These are phyloP conservation scores for Spicauda simplicius DNA, from an alignment of 2,888 invertebrate species.

Conservation along the genomic window DNA sequence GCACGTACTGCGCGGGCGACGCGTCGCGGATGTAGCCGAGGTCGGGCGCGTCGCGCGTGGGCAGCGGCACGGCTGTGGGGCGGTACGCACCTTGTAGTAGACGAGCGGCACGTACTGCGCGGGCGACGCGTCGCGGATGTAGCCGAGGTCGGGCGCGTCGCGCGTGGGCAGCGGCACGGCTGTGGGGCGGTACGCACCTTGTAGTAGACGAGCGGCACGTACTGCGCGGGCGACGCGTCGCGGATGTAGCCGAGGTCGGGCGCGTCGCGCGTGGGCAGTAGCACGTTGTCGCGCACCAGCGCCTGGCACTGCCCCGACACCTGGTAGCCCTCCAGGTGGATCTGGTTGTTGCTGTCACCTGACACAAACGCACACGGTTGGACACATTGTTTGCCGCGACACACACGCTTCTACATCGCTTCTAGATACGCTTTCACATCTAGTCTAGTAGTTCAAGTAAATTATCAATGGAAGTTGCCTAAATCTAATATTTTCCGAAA, in stretches of 20 bases:
- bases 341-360: conserved; percentile 95
- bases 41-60: conserved; percentile 98
- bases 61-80: too few relatives aligned
- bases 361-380: too few relatives aligned
- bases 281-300: conserved; percentile 95
- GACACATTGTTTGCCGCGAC: too few relatives aligned
- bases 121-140: conserved; percentile 95
- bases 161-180: conserved; percentile 90
- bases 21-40: conserved; percentile 98
- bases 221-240: conserved; percentile 96
- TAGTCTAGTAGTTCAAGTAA: too few relatives aligned
- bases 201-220: conserved; percentile 99
- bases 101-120: conserved; percentile 99
- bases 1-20: conserved; percentile 97
- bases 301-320: conserved; percentile 99
- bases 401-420: too few relatives aligned
- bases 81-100: conserved; percentile 94
- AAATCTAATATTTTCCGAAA: too few relatives aligned
- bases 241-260: conserved; percentile 98
- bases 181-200: conserved; percentile 87
- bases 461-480: too few relatives aligned
- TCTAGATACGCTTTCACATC: too few relatives aligned
- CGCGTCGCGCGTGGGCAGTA: conserved; percentile 98
- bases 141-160: conserved; percentile 98
- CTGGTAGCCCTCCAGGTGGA: conserved; percentile 99